Percentiles rank a stretch among this genome's conserved stretches.
Evolutionary conservation across 2,888 invertebrate genomes (phyloP).

Genomic region (Mythimna albipuncta): DNA sequence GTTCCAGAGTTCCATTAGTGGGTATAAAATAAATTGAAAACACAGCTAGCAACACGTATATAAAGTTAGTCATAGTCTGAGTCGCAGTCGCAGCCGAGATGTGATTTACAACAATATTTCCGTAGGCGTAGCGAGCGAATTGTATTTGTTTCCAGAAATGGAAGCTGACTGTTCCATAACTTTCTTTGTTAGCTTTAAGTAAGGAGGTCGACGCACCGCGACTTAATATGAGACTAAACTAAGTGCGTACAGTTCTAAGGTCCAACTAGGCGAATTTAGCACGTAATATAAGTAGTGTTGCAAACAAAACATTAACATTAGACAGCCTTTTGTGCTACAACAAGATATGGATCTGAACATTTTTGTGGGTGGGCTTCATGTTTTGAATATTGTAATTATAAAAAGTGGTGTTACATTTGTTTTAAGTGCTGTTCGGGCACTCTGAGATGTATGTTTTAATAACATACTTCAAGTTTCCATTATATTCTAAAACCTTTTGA

Average conservation of each 20-base stretch:
- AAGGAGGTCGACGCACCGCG: slow-evolving; percentile 65
- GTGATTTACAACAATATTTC: slow-evolving; percentile 82
- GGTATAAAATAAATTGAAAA: slow-evolving; percentile 38
- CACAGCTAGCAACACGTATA: slow-evolving; percentile 52
- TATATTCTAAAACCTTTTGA: background rate
- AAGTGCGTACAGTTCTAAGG: slow-evolving; percentile 43
- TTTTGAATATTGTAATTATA: slow-evolving; percentile 40
- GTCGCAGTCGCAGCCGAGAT: slow-evolving; percentile 75
- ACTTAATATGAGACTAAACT: slow-evolving; percentile 54
- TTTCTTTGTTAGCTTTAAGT: slow-evolving; percentile 73
- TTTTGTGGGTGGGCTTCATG: slow-evolving; percentile 53
- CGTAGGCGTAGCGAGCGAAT: slow-evolving; percentile 79
- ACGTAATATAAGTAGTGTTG: slow-evolving; percentile 55
- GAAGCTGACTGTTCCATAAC: slow-evolving; percentile 78
- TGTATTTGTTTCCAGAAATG: slow-evolving; percentile 82
- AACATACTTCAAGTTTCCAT: slow-evolving; percentile 15
- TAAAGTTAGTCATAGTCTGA: slow-evolving; percentile 76
- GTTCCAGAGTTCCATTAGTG: slow-evolving; percentile 28
- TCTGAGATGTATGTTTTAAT: slow-evolving; percentile 10
- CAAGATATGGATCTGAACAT: slow-evolving; percentile 47
- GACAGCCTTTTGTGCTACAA: slow-evolving; percentile 36
- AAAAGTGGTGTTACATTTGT: slow-evolving; percentile 23
- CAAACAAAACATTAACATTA: slow-evolving; percentile 52
- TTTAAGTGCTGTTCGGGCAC: background rate
- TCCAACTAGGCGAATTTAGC: slow-evolving; percentile 46